These are phyloP conservation scores for Lytechinus variegatus DNA, from an alignment of 35 echinoderm and acorn worm genomes.

Conservation along the genomic window DNA sequence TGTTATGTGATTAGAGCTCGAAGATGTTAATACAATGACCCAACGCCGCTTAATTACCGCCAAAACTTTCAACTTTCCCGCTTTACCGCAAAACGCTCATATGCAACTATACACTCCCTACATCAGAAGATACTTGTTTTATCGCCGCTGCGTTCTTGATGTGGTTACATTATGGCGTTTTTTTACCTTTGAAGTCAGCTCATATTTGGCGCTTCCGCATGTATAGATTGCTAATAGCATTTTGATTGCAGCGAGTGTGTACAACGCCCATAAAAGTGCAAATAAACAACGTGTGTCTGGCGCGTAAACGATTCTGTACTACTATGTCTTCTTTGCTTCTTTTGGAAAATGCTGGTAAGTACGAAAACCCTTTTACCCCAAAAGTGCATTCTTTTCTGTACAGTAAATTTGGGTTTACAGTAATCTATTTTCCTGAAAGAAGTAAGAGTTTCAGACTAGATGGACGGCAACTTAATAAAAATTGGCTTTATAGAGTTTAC, in stretches of 20 bases:
- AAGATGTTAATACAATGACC: background rate
- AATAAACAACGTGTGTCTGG: background rate
- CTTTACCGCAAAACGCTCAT: background rate
- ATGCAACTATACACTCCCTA: background rate
- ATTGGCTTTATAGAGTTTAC: no score
- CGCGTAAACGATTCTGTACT: background rate
- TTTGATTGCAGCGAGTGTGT: background rate
- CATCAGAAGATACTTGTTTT: background rate
- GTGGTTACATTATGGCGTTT: slow-evolving; percentile 2
- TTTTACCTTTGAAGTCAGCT: background rate
- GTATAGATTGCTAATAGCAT: background rate
- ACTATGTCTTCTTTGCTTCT: background rate
- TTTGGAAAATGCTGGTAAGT: background rate
- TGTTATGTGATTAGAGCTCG: background rate
- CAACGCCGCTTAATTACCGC: slow-evolving; percentile 7
- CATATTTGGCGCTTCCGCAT: background rate
- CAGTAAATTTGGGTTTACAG: no score
- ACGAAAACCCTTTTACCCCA: background rate
- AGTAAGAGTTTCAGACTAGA: background rate
- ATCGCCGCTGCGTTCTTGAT: background rate
- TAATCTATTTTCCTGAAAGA: background rate
- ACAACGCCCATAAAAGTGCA: slow-evolving; percentile 16
- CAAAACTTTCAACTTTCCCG: background rate
- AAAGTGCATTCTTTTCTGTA: background rate
- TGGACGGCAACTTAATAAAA: background rate